Evolutionary conservation across 2,113 vertebrate genomes (phyloP).

Genomic region (Brachypodius melanocephalos): DNA sequence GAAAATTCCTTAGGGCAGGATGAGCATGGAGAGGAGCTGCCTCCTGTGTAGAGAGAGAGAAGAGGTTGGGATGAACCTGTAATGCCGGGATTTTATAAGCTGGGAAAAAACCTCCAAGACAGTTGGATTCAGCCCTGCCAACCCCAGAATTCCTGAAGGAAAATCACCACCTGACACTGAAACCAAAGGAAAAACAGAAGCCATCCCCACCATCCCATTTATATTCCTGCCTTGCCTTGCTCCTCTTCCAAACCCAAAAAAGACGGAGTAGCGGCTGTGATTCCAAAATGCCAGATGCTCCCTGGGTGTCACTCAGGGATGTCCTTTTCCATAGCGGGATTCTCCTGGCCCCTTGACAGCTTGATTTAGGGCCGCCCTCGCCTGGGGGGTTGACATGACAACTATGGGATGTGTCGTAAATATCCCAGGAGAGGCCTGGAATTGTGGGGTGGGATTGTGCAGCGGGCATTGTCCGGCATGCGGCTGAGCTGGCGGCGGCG

Average conservation of each 20-base stretch:
- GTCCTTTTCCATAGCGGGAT: conserved; percentile 47
- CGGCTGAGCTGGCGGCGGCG: conserved; percentile 36
- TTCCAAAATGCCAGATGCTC: conserved; percentile 62
- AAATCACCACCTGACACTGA: background rate
- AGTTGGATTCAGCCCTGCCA: background rate
- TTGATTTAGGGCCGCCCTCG: conserved; percentile 69
- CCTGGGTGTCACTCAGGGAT: conserved; percentile 59
- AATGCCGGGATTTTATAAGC: background rate
- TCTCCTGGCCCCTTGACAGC: conserved; percentile 65
- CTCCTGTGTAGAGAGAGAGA: background rate
- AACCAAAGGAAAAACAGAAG: background rate
- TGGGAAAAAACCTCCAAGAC: background rate
- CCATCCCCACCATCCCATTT: conserved; percentile 7
- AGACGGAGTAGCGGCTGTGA: background rate
- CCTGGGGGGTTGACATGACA: conserved; percentile 74
- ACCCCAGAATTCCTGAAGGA: background rate
- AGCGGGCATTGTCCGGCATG: conserved; percentile 70
- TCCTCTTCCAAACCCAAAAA: background rate
- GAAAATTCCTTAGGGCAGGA: background rate
- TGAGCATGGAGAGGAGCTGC: background rate
- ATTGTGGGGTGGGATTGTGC: conserved; percentile 72
- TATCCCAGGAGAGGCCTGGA: conserved; percentile 72
- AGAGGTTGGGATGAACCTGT: background rate
- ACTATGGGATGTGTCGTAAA: conserved; percentile 75
- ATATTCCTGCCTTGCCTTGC: conserved; percentile 39